phyloP scores from a whole-genome alignment of 2,888 invertebrate species.

The Heterodera filipjevi region DNA sequence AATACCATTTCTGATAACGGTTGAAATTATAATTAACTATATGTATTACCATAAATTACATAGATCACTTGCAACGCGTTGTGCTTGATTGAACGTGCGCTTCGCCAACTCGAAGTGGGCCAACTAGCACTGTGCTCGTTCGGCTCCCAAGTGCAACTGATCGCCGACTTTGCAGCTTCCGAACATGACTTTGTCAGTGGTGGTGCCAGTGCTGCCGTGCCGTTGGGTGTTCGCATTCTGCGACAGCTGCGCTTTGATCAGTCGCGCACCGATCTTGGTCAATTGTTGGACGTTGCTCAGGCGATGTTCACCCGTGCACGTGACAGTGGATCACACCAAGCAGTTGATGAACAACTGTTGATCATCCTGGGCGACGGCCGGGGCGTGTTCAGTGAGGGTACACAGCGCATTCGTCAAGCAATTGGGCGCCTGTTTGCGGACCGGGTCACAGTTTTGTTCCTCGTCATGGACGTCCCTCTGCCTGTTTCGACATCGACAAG shows the following conservation, averaged over 20 bases:
- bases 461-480: constrained; percentile 79
- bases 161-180: constrained; percentile 84
- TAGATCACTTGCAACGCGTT: constrained; percentile 88
- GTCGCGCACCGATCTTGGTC: constrained; percentile 74
- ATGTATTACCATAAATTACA: no score
- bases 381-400: constrained; percentile 84
- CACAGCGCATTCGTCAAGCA: constrained; percentile 68
- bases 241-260: constrained; percentile 77
- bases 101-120: constrained; percentile 90
- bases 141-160: constrained; percentile 80
- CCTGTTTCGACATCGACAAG: background rate
- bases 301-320: constrained; percentile 30
- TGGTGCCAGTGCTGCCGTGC: constrained; percentile 70
- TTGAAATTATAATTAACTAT: no score
- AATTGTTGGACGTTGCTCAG: constrained; percentile 41
- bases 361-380: constrained; percentile 93
- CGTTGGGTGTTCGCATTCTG: constrained; percentile 71
- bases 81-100: constrained; percentile 83
- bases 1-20: no score
- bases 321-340: constrained; percentile 29
- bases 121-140: constrained; percentile 88
- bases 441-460: constrained; percentile 89
- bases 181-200: constrained; percentile 74
- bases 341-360: constrained; percentile 76
- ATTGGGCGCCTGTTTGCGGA: constrained; percentile 25